These are phyloP conservation scores for Hirtodrosophila trivittata DNA, from an alignment of 2,888 invertebrate species.

Conservation along the genomic window DNA sequence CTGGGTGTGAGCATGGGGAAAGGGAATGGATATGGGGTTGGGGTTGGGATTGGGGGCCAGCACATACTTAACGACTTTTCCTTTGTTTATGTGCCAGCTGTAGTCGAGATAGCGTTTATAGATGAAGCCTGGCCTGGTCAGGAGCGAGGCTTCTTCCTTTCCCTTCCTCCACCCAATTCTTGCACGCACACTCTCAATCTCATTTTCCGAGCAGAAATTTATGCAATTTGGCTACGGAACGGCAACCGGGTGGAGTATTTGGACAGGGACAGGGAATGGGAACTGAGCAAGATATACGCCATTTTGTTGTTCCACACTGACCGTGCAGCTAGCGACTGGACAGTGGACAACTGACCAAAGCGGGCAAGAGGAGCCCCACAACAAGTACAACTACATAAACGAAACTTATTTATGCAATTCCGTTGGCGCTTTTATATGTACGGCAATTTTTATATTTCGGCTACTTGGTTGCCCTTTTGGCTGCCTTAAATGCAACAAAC, in stretches of 20 bases:
- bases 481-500: conserved; percentile 43
- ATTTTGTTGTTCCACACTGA: conserved; percentile 48
- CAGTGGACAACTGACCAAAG: no score
- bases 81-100: conserved; percentile 63
- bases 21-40: background rate
- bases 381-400: conserved; percentile 36
- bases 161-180: background rate
- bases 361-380: no score
- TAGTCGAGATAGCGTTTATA: conserved; percentile 63
- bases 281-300: conserved; percentile 54
- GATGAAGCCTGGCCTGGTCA: conserved; percentile 43
- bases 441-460: conserved; percentile 30
- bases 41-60: background rate
- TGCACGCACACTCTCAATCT: background rate
- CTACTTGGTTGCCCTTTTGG: conserved; percentile 28
- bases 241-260: background rate
- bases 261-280: background rate
- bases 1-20: background rate
- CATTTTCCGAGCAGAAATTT: conserved; percentile 44
- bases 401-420: conserved; percentile 71
- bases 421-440: conserved; percentile 42
- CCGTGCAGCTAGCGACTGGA: conserved; percentile 10
- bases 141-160: background rate
- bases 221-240: conserved; percentile 47
- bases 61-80: conserved; percentile 67